Evolutionary conservation across 2,888 invertebrate genomes (phyloP).

Genomic region (Trissoscelio sp.): DNA sequence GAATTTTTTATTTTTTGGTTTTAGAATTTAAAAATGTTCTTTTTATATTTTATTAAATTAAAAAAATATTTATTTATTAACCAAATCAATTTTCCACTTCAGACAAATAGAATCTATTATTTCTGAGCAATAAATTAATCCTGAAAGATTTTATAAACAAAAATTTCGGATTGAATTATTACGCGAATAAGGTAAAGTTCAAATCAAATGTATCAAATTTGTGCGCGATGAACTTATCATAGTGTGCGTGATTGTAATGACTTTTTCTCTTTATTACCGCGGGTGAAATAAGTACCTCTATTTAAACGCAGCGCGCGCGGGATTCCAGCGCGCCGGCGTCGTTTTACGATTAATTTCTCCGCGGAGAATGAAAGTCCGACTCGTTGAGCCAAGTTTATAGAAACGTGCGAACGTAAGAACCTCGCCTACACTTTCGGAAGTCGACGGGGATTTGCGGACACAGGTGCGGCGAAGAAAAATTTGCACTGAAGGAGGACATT

Average conservation of each 20-base stretch:
- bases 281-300: slow-evolving; percentile 44
- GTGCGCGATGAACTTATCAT: slow-evolving; percentile 26
- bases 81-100: not conserved
- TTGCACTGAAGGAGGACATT: slow-evolving; percentile 40
- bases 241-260: slow-evolving; percentile 36
- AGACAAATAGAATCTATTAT: slow-evolving; percentile 3
- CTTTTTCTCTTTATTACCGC: slow-evolving; percentile 56
- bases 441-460: slow-evolving; percentile 45
- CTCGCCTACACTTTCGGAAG: slow-evolving; percentile 68
- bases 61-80: not conserved
- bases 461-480: slow-evolving; percentile 57
- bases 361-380: slow-evolving; percentile 67
- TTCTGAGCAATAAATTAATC: not conserved
- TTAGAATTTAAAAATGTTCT: not conserved
- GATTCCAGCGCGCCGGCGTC: slow-evolving; percentile 44
- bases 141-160: not conserved
- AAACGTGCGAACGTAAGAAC: slow-evolving; percentile 68
- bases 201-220: slow-evolving; percentile 44
- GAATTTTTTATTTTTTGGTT: no score
- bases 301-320: slow-evolving; percentile 35
- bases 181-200: slow-evolving; percentile 25
- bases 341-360: slow-evolving; percentile 70
- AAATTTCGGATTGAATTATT: slow-evolving; percentile 17
- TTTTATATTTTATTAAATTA: not conserved
- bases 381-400: slow-evolving; percentile 59